These are phyloP conservation scores for Oscheius sp. DNA, from an alignment of 1,140 invertebrate genomes.

Conservation along the genomic window DNA sequence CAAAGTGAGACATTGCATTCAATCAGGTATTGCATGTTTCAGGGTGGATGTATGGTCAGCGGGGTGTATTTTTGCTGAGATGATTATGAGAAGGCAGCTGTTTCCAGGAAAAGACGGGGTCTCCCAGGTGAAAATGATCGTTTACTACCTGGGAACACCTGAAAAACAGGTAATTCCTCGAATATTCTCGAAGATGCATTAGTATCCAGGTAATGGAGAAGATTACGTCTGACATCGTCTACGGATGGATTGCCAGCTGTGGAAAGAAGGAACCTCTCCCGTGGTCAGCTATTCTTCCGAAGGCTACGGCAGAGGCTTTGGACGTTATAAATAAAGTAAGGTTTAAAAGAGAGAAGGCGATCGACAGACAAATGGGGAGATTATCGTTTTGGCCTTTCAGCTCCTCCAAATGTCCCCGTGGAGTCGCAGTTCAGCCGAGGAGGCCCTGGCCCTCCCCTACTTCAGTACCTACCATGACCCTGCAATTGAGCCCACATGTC, in stretches of 20 bases:
- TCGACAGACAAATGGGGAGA: not conserved
- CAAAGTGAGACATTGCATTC: constrained; percentile 22
- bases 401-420: constrained; percentile 39
- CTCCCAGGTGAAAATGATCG: constrained; percentile 46
- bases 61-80: constrained; percentile 95
- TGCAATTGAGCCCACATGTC: constrained; percentile 37
- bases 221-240: constrained; percentile 27
- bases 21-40: constrained; percentile 12
- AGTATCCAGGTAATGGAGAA: constrained; percentile 31
- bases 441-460: constrained; percentile 48
- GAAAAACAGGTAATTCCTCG: constrained; percentile 32
- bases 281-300: constrained; percentile 34
- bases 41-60: constrained; percentile 96
- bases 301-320: constrained; percentile 33
- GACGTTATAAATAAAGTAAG: constrained; percentile 30
- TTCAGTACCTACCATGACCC: constrained; percentile 45
- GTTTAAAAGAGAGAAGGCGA: not conserved
- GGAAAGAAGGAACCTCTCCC: constrained; percentile 30
- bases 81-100: constrained; percentile 86
- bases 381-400: constrained; percentile 9
- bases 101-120: constrained; percentile 89
- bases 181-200: constrained; percentile 1
- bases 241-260: constrained; percentile 34
- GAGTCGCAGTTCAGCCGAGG: constrained; percentile 41
- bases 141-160: constrained; percentile 42